These are phyloP conservation scores for Prunella fulvescens DNA, from an alignment of 2,113 vertebrate species.

Conservation along the genomic window DNA sequence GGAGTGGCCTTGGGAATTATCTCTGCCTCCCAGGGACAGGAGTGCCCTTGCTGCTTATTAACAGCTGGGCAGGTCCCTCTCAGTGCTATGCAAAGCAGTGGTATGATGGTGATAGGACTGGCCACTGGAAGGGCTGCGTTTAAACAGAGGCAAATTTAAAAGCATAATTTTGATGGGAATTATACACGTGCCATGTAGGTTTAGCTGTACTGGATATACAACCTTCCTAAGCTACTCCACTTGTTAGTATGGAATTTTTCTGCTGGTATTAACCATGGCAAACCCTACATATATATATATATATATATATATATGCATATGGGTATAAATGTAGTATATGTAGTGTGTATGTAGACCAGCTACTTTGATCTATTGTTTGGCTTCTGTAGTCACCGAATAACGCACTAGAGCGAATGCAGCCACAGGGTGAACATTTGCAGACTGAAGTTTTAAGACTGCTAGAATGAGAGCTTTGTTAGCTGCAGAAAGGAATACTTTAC, in stretches of 20 bases:
- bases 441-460: neutral
- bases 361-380: neutral
- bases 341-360: neutral
- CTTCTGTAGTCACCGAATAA: neutral
- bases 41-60: neutral
- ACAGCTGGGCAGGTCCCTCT: neutral
- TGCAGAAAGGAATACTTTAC: neutral
- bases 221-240: neutral
- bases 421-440: neutral
- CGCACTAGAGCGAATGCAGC: neutral
- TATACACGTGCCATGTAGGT: rapidly evolving
- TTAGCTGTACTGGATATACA: neutral
- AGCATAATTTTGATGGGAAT: neutral
- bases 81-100: neutral
- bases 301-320: rapidly evolving
- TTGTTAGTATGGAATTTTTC: neutral
- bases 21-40: neutral
- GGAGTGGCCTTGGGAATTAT: neutral
- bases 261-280: neutral
- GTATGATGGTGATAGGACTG: rapidly evolving
- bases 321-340: neutral
- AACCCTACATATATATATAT: neutral
- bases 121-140: neutral
- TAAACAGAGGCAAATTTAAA: neutral
- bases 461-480: neutral